A percentile compares a stretch with the other conserved stretches of the same genome.
Evolutionary conservation across 2,888 invertebrate species (phyloP).

Genomic region (Phasia obesa): DNA sequence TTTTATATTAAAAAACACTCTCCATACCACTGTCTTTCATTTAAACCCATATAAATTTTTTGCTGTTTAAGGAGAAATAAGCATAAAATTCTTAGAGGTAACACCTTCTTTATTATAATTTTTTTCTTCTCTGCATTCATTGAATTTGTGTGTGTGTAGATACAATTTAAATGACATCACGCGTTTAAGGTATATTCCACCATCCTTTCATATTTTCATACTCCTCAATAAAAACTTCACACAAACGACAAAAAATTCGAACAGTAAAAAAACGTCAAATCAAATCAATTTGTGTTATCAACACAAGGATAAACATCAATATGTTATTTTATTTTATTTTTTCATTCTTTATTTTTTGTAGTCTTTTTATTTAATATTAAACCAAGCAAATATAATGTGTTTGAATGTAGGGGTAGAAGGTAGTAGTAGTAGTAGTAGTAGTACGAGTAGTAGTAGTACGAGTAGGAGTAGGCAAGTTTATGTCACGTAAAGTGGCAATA

Average conservation of each 20-base stretch:
- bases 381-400: conserved; percentile 50
- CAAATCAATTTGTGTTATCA: conserved; percentile 71
- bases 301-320: conserved; percentile 70
- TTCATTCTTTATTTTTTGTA: not conserved
- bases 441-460: conserved; percentile 25
- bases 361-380: conserved; percentile 56
- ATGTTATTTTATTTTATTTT: conserved; percentile 59
- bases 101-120: conserved; percentile 45
- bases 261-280: conserved; percentile 63
- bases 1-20: too few species aligned
- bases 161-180: conserved; percentile 66
- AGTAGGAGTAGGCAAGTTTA: conserved; percentile 64
- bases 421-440: conserved; percentile 13
- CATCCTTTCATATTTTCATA: conserved; percentile 36
- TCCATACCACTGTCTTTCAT: conserved; percentile 34
- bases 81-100: conserved; percentile 57
- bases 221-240: conserved; percentile 45
- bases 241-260: conserved; percentile 52
- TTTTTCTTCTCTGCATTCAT: not conserved
- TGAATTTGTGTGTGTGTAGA: conserved; percentile 20
- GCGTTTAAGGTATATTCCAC: conserved; percentile 53
- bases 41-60: conserved; percentile 9
- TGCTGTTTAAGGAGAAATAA: conserved; percentile 34
- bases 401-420: not conserved
- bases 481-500: conserved; percentile 71